Conservation (phyloP, 2,797 vertebrate species). For the Heliangelus exortis region DNA sequence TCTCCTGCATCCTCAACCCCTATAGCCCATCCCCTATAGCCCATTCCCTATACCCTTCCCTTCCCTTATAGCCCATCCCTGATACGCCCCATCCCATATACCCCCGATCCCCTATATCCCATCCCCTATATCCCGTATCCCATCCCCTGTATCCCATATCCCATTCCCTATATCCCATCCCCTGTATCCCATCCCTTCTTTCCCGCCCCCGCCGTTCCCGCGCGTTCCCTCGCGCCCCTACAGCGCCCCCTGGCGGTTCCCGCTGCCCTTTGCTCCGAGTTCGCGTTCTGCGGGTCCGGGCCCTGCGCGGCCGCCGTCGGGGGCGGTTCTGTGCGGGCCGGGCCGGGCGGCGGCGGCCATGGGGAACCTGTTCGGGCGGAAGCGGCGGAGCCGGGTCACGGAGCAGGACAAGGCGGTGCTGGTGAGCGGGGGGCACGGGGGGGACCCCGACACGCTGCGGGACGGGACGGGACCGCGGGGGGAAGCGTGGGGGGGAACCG, state of each 20-base stretch:
- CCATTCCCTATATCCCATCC: too few species aligned
- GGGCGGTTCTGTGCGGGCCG: not conserved
- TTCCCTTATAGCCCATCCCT: not conserved
- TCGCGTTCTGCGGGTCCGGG: not conserved
- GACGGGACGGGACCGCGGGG: not conserved
- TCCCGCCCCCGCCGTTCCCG: too few species aligned
- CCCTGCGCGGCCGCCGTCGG: conserved; percentile 57
- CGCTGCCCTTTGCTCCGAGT: too few species aligned
- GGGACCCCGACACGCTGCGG: too few species aligned
- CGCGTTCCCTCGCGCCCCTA: not conserved
- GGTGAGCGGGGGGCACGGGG: conserved; percentile 77
- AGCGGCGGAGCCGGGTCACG: conserved; percentile 89
- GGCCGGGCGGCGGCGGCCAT: conserved; percentile 66
- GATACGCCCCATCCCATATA: not conserved
- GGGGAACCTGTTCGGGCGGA: conserved; percentile 92
- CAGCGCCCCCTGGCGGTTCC: not conserved
- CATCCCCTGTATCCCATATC: not conserved
- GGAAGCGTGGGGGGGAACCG: not conserved
- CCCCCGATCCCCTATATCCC: not conserved
- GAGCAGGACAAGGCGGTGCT: conserved; percentile 91
- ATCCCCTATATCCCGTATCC: not conserved
- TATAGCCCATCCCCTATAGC: not conserved
- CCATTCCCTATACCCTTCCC: too few species aligned
- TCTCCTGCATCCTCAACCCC: too few species aligned
- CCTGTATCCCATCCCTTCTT: too few species aligned